phyloP scores from a whole-genome alignment of 2,888 invertebrate genomes.

The Chrysomela aeneicollis region DNA sequence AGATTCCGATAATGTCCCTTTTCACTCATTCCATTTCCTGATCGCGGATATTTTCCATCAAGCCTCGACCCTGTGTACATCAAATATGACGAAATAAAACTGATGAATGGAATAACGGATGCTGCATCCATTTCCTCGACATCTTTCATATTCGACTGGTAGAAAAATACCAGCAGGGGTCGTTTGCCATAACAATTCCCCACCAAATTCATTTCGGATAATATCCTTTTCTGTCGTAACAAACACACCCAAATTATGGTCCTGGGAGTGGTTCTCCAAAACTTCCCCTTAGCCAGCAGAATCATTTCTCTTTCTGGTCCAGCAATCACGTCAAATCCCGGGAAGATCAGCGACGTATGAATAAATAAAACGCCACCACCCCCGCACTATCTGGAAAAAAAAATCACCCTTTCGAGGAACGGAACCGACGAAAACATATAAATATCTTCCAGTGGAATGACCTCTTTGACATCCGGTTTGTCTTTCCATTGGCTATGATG shows the following conservation, averaged over 20 bases:
- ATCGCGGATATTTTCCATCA: background rate
- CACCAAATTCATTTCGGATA: conserved; percentile 15
- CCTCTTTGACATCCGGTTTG: conserved; percentile 57
- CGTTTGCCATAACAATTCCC: conserved; percentile 10
- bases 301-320: conserved; percentile 42
- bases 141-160: background rate
- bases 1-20: background rate
- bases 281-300: conserved; percentile 15
- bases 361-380: conserved; percentile 54
- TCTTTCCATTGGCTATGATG: conserved; percentile 56
- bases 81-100: background rate
- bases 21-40: background rate
- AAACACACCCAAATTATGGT: conserved; percentile 8
- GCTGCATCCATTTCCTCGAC: background rate
- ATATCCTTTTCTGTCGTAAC: conserved; percentile 17
- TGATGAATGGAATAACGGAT: background rate
- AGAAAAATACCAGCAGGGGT: background rate
- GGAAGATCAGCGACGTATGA: conserved; percentile 46
- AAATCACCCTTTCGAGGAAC: conserved; percentile 53
- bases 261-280: conserved; percentile 18
- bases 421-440: conserved; percentile 56
- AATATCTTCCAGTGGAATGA: conserved; percentile 59
- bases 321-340: conserved; percentile 39
- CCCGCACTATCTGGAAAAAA: conserved; percentile 50
- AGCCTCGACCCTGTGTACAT: background rate